Evolutionary conservation across 2,888 invertebrate genomes (phyloP).

Genomic region (Seladonia tumulorum): DNA sequence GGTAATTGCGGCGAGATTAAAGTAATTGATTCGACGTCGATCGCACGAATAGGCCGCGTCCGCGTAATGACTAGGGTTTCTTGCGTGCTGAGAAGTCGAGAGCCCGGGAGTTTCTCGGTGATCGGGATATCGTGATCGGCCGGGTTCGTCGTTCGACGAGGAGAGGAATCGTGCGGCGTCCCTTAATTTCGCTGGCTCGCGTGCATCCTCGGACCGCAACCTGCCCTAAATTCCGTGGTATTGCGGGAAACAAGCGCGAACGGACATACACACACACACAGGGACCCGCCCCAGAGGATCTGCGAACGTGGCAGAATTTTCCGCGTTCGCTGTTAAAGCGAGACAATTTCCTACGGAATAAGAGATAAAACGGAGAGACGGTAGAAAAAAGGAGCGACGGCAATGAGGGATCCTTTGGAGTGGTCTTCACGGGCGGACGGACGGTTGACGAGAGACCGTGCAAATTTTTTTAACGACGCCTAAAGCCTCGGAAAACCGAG

Average conservation of each 20-base stretch:
- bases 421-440: conserved; percentile 79
- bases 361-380: conserved; percentile 31
- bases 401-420: conserved; percentile 56
- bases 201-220: conserved; percentile 73
- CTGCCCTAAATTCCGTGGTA: conserved; percentile 72
- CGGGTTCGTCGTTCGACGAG: conserved; percentile 24
- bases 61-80: conserved; percentile 39
- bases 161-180: conserved; percentile 42
- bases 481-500: conserved; percentile 76
- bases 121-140: conserved; percentile 24
- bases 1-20: conserved; percentile 52
- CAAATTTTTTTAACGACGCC: conserved; percentile 83
- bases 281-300: conserved; percentile 27
- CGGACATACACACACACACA: not conserved
- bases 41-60: conserved; percentile 36
- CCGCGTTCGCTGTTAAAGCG: conserved; percentile 45
- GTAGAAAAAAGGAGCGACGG: conserved; percentile 23
- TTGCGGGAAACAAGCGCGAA: conserved; percentile 30
- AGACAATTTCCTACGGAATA: conserved; percentile 37
- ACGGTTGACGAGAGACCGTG: conserved; percentile 82
- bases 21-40: conserved; percentile 49
- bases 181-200: conserved; percentile 66
- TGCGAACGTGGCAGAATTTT: conserved; percentile 41
- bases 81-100: conserved; percentile 44
- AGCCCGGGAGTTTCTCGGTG: conserved; percentile 16